Conservation (phyloP, 2,113 vertebrate species). For the Platycercus adscitus region DNA sequence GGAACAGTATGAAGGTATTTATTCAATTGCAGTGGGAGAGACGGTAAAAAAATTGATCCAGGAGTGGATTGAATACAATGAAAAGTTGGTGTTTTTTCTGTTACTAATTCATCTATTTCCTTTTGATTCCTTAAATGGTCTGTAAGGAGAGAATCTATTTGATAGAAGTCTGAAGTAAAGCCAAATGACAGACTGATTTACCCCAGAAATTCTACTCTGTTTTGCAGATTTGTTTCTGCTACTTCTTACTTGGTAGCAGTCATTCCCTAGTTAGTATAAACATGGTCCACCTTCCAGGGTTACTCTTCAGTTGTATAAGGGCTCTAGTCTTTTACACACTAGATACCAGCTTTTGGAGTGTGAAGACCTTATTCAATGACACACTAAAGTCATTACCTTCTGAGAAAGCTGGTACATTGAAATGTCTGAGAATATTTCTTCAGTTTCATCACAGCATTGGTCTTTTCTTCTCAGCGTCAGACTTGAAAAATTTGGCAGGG, state of each 20-base stretch:
- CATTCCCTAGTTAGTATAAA: background rate
- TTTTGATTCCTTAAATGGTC: conserved; percentile 8
- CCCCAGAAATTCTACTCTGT: background rate
- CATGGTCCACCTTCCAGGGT: conserved; percentile 5
- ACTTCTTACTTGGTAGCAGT: conserved; percentile 46
- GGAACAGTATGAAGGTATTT: background rate
- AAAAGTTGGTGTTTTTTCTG: background rate
- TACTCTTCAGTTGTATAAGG: background rate
- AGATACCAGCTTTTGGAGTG: background rate
- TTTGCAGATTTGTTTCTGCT: background rate
- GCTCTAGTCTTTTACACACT: background rate
- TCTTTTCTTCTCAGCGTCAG: conserved; percentile 48
- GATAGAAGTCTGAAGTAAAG: conserved; percentile 23
- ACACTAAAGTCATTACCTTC: background rate
- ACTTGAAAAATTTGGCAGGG: conserved; percentile 51
- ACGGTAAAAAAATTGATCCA: background rate
- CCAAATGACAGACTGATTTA: conserved; percentile 13
- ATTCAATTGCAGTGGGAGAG: background rate
- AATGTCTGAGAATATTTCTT: conserved; percentile 35
- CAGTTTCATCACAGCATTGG: conserved; percentile 38
- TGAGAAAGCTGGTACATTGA: conserved; percentile 5
- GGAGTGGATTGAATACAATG: background rate
- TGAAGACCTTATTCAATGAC: conserved; percentile 13
- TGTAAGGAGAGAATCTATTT: background rate
- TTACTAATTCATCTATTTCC: background rate